Evolutionary conservation across 2,888 invertebrate genomes (phyloP).

Genomic region (Norana najaformis): DNA sequence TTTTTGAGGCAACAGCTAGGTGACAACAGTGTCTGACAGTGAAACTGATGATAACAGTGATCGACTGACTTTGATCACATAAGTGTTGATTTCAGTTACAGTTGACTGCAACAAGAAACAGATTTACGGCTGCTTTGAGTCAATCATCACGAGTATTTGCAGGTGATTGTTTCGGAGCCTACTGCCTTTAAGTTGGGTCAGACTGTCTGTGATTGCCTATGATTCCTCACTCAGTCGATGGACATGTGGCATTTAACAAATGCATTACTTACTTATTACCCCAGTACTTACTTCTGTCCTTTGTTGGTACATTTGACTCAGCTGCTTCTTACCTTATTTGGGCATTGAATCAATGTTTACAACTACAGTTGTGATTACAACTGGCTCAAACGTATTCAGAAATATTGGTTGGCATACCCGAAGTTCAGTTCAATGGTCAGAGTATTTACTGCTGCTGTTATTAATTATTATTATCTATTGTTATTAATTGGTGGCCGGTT

Average conservation of each 20-base stretch:
- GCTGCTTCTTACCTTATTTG: background rate
- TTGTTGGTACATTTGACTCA: too few relatives aligned
- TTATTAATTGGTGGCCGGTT: too few relatives aligned
- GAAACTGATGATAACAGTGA: too few relatives aligned
- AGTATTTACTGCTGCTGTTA: background rate
- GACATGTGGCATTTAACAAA: too few relatives aligned
- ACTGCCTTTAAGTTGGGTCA: background rate
- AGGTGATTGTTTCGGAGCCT: background rate
- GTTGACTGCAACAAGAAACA: background rate
- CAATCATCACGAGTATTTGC: background rate
- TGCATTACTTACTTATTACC: too few relatives aligned
- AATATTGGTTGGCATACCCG: background rate
- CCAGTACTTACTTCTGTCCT: too few relatives aligned
- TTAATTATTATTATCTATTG: background rate
- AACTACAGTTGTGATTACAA: background rate
- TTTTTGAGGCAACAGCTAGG: too few relatives aligned
- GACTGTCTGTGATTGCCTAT: too few relatives aligned
- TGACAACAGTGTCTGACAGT: too few relatives aligned
- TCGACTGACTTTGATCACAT: too few relatives aligned
- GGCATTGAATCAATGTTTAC: background rate
- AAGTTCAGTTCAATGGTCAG: background rate
- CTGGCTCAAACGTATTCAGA: background rate
- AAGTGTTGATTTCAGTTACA: background rate
- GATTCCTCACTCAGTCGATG: too few relatives aligned
- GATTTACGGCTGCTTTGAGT: background rate